phyloP scores from a whole-genome alignment of 2,113 vertebrate genomes.

The Corythornis cristatus region DNA sequence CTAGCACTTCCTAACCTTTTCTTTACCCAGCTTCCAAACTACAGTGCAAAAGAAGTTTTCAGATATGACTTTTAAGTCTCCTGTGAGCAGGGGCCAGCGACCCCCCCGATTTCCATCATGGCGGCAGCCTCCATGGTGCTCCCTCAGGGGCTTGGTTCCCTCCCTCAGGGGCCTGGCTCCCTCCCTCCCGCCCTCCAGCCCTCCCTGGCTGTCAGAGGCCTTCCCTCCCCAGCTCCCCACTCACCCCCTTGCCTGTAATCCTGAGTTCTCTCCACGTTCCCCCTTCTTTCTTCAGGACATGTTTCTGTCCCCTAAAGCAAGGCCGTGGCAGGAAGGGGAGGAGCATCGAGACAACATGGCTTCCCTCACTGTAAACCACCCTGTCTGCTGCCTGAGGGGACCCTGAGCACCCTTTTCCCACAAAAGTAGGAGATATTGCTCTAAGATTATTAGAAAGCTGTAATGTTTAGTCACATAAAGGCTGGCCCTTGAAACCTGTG shows the following conservation, averaged over 20 bases:
- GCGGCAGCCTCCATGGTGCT: rapidly evolving
- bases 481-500: neutral
- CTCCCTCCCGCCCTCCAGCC: rapidly evolving
- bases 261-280: rapidly evolving
- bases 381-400: rapidly evolving
- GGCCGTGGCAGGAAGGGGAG: rapidly evolving
- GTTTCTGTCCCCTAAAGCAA: neutral
- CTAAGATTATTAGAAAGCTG: neutral
- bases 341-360: rapidly evolving
- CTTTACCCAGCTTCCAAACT: constrained; percentile 14
- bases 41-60: neutral
- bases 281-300: neutral
- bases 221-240: neutral
- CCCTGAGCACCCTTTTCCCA: neutral
- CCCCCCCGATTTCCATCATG: rapidly evolving
- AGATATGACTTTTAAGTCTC: neutral
- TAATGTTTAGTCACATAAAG: neutral
- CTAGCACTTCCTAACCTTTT: constrained; percentile 53
- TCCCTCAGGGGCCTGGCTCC: neutral
- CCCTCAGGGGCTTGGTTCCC: neutral
- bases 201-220: rapidly evolving
- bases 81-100: rapidly evolving
- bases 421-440: neutral
- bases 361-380: rapidly evolving
- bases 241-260: rapidly evolving